Evolutionary conservation across 64 coral and sea anemone genomes (phyloP).

Genomic region (Dendronephthya gigantea): DNA sequence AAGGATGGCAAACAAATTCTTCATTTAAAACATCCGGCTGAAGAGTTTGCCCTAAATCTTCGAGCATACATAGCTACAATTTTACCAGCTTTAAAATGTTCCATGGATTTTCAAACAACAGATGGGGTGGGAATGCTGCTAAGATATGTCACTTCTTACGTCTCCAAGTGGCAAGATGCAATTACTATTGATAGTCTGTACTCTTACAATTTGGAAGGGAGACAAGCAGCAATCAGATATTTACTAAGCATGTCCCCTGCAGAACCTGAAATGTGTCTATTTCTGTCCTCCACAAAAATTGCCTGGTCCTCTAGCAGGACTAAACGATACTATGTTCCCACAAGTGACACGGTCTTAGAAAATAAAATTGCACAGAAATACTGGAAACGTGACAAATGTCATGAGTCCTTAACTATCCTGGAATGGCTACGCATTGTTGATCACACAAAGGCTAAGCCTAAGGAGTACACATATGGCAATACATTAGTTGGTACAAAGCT

Average conservation of each 20-base stretch:
- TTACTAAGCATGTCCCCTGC: neutral
- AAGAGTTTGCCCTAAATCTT: neutral
- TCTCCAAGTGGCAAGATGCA: slow-evolving; percentile 23
- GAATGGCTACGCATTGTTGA: neutral
- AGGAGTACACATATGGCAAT: neutral
- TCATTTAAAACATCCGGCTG: neutral
- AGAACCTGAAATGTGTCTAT: slow-evolving; percentile 42
- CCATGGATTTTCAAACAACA: slow-evolving; percentile 37
- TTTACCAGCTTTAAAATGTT: neutral
- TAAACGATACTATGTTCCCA: neutral
- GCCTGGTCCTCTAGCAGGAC: slow-evolving; percentile 18
- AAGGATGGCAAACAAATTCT: neutral
- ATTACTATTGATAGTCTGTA: neutral
- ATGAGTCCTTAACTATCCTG: neutral
- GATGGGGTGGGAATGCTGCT: slow-evolving; percentile 20
- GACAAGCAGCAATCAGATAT: slow-evolving; percentile 12
- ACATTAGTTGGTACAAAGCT: slow-evolving; percentile 10
- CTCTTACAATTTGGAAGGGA: neutral
- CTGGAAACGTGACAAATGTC: neutral
- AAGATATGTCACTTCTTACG: slow-evolving; percentile 28
- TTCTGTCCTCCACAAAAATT: neutral
- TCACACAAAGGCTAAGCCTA: neutral
- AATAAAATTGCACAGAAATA: neutral
- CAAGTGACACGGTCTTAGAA: neutral
- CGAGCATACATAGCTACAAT: slow-evolving; percentile 31